These are phyloP conservation scores for Harpagoxenus sublaevis DNA, from an alignment of 2,888 invertebrate genomes.

Conservation along the genomic window DNA sequence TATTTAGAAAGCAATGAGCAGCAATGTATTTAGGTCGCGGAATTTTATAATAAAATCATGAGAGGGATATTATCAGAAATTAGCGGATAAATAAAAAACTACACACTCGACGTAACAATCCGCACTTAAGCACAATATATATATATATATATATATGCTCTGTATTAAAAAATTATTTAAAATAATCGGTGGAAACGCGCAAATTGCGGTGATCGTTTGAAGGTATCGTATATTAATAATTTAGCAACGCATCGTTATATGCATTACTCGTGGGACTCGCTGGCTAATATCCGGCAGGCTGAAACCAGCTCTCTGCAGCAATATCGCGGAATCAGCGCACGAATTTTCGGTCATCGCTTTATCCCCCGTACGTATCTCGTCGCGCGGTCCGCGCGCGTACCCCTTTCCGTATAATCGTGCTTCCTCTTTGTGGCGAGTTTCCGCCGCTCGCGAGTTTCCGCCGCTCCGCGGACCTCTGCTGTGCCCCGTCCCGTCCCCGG, in stretches of 20 bases:
- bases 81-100: neutral
- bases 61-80: neutral
- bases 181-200: neutral
- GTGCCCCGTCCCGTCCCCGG: neutral
- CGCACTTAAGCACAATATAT: neutral
- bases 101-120: neutral
- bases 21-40: neutral
- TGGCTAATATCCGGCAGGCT: conserved; percentile 10
- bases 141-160: no score
- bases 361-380: conserved; percentile 5
- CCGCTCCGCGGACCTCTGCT: neutral
- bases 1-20: neutral
- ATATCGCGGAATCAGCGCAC: conserved; percentile 27
- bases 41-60: conserved; percentile 13
- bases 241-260: neutral
- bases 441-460: neutral
- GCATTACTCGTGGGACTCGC: neutral
- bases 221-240: conserved; percentile 14
- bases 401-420: conserved; percentile 19
- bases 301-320: neutral
- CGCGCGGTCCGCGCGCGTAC: neutral
- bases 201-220: neutral
- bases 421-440: conserved; percentile 20
- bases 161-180: neutral
- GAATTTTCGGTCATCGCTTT: conserved; percentile 15